Evolutionary conservation across 2,888 invertebrate species (phyloP).

Genomic region (Caenorhabditis doughertyi): DNA sequence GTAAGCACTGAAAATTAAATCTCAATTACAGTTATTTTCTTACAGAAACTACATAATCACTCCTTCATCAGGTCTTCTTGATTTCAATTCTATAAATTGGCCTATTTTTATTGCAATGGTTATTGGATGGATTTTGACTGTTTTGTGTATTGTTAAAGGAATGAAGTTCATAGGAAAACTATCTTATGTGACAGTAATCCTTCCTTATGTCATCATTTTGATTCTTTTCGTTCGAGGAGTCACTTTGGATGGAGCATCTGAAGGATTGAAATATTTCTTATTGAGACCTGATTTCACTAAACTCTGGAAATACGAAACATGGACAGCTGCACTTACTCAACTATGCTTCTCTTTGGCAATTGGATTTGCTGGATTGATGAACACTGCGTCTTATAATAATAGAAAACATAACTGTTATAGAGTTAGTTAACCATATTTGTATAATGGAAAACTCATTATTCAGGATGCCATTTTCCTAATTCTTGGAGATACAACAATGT

Average conservation of each 20-base stretch:
- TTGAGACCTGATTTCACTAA: constrained; percentile 67
- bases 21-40: background rate
- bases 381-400: constrained; percentile 77
- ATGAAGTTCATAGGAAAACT: constrained; percentile 41
- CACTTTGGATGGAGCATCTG: constrained; percentile 69
- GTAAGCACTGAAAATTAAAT: background rate
- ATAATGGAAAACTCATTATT: background rate
- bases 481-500: constrained; percentile 74
- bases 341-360: constrained; percentile 78
- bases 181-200: constrained; percentile 58
- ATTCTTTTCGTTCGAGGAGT: constrained; percentile 74
- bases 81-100: constrained; percentile 27
- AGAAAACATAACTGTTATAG: constrained; percentile 74
- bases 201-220: constrained; percentile 64
- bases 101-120: constrained; percentile 25
- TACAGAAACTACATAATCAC: constrained; percentile 4
- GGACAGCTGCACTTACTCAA: constrained; percentile 78
- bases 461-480: constrained; percentile 77
- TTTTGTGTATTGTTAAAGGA: constrained; percentile 1
- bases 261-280: constrained; percentile 72
- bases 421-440: constrained; percentile 27
- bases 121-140: constrained; percentile 18
- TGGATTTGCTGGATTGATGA: constrained; percentile 77
- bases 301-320: constrained; percentile 71
- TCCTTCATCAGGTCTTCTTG: background rate